Evolutionary conservation across 2,888 invertebrate species (phyloP), one percentile per base, ranked within the genome.

Genomic region (Philereme transversata): DNA sequence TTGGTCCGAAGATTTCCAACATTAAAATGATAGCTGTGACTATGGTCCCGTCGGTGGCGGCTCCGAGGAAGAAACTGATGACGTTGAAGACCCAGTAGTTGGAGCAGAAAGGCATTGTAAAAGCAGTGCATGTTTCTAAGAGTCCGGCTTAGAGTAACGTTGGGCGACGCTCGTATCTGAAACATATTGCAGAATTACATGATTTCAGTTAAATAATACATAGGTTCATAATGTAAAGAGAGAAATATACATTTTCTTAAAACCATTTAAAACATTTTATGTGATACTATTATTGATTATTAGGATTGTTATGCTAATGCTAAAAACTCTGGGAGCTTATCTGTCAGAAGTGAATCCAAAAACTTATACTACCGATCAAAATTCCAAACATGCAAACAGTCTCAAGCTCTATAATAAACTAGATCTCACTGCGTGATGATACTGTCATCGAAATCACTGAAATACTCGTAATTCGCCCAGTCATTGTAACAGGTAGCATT

Each of bases 11-110:
- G 44, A 94, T 82, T 77, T 95, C 95, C 93, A 95, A 93, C 33
- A 94, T 82, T 5, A 95, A 80, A 4, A 94, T 94, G 67, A 94
- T 95, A 65, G 94, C 93, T 40, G 95, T 95, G 38, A 95, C 94
- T 94, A 96, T 96, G 0, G 95, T 94, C 11, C 96, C 97, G 6
- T 96, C 96, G 0, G 95, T 95, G n/a, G 95, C 95, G 48, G 94
- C 82, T 0, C 95, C 96, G 4, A 94, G 92, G 43, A 96, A 75
- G 75, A 96, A 95, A 50, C 96, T 87, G 57, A 95, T 84, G 0
- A 93, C 40, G 33, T 95, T 88, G 74, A 96, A 95, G 8, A 68
- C 60, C 76, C 75, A 84, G 66, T 77, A 85, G 51, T 92, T 94
- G 2, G 95, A 94, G 1, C 95, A 93, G 59, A 95, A 87, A 0